Evolutionary conservation across 2,888 invertebrate species (phyloP).

Genomic region (Empis livida): DNA sequence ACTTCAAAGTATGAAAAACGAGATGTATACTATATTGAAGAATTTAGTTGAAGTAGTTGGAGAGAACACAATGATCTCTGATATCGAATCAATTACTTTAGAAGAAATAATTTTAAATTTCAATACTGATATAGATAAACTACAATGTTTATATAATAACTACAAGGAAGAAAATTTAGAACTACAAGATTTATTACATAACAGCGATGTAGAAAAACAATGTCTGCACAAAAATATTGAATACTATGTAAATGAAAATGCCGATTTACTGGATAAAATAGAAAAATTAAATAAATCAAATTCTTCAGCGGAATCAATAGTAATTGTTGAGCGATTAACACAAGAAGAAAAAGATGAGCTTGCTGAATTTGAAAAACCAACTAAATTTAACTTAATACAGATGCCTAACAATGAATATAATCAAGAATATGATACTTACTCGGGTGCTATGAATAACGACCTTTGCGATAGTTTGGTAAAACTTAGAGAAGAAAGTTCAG

Average conservation of each 20-base stretch:
- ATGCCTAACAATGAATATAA: too few relatives aligned
- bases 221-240: conserved; percentile 48
- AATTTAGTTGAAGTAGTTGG: conserved; percentile 39
- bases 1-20: conserved; percentile 46
- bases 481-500: conserved; percentile 49
- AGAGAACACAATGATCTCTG: conserved; percentile 58
- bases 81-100: conserved; percentile 63
- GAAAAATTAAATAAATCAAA: conserved; percentile 58
- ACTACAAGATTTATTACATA: conserved; percentile 39
- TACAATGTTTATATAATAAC: not conserved
- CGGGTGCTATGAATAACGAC: conserved; percentile 28
- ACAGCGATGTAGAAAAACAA: conserved; percentile 45
- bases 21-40: conserved; percentile 29
- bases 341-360: conserved; percentile 57
- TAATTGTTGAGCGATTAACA: conserved; percentile 56
- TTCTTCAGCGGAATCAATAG: conserved; percentile 62
- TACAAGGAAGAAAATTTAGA: conserved; percentile 11
- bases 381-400: too few relatives aligned
- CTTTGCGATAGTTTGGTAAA: conserved; percentile 44
- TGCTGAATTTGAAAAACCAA: conserved; percentile 39
- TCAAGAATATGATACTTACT: conserved; percentile 4
- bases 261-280: conserved; percentile 56
- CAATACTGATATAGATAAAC: conserved; percentile 40
- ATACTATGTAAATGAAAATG: conserved; percentile 57
- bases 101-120: conserved; percentile 58